phyloP scores from a whole-genome alignment of 2,113 vertebrate species.

The Brachyistius frenatus region DNA sequence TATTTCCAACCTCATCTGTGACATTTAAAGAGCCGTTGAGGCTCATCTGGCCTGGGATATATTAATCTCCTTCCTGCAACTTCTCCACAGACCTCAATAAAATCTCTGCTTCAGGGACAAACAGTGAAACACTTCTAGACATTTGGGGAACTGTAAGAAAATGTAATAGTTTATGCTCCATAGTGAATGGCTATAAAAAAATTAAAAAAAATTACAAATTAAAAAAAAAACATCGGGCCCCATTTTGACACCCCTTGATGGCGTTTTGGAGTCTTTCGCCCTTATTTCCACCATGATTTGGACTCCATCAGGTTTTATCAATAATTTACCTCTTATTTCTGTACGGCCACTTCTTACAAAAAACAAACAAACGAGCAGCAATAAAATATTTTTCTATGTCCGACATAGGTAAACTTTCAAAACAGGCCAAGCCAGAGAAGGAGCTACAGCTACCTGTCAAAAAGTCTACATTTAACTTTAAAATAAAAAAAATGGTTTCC shows the following conservation, averaged over 20 bases:
- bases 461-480: no score
- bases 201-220: no score
- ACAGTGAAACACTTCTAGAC: constrained; percentile 38
- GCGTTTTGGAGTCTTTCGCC: constrained; percentile 37
- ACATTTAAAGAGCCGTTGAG: constrained; percentile 28
- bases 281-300: constrained; percentile 65
- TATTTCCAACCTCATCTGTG: constrained; percentile 45
- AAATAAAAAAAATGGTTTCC: no score
- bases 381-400: no score
- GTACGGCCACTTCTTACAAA: constrained; percentile 49
- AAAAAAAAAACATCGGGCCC: constrained; percentile 24
- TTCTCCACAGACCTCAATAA: constrained; percentile 31
- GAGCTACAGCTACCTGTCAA: no score
- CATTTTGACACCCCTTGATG: constrained; percentile 49
- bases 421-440: no score
- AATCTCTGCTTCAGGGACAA: constrained; percentile 44
- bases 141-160: constrained; percentile 32
- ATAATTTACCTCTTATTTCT: constrained; percentile 82
- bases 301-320: constrained; percentile 84
- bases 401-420: no score
- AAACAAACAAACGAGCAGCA: no score
- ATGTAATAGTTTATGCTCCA: constrained; percentile 42
- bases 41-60: constrained; percentile 10
- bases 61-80: constrained; percentile 12
- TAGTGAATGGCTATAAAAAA: constrained; percentile 33